A percentile compares a stretch with the other conserved stretches of the same genome.
These are phyloP conservation scores for Lutra lutra DNA, from an alignment of 2,797 vertebrate species.

Conservation along the genomic window DNA sequence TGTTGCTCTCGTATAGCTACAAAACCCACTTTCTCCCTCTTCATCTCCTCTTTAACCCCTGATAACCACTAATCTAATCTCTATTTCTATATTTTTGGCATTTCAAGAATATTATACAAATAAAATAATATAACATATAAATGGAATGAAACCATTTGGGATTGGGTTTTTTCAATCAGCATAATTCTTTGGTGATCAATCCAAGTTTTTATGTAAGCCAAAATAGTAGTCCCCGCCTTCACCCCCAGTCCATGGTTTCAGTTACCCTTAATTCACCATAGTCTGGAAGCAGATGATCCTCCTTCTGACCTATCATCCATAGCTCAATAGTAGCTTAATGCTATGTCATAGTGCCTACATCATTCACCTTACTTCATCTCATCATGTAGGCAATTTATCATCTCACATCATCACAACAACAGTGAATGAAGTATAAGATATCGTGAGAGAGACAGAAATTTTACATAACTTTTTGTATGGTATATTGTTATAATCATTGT, in stretches of 20 bases:
- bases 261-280: background rate
- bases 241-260: background rate
- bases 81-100: background rate
- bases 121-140: background rate
- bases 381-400: background rate
- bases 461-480: background rate
- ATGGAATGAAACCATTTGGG: background rate
- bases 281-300: background rate
- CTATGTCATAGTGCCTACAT: background rate
- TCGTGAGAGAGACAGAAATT: background rate
- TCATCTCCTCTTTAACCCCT: background rate
- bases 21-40: background rate
- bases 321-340: background rate
- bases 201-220: background rate
- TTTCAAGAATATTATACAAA: constrained; percentile 5
- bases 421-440: background rate
- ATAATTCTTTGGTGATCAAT: background rate
- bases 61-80: background rate
- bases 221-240: background rate
- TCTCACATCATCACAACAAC: background rate
- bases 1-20: background rate
- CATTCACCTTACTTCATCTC: background rate
- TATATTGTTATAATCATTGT: background rate
- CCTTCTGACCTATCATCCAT: background rate
- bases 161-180: background rate